Conservation (phyloP, 2,797 vertebrate species). For the Poecilia picta region DNA sequence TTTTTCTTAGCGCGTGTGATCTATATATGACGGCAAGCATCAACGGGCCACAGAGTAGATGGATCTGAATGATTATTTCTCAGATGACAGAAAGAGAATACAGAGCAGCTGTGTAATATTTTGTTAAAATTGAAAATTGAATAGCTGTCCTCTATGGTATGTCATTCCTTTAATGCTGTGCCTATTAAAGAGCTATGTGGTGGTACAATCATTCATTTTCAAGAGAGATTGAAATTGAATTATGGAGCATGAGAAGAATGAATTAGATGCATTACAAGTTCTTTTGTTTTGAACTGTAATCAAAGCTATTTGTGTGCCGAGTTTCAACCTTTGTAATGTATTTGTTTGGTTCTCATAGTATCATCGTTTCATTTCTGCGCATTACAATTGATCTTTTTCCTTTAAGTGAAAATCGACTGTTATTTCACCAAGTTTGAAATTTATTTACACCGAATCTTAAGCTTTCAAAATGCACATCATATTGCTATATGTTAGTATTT, state of each 20-base stretch:
- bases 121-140: constrained; percentile 80
- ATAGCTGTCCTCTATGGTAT: constrained; percentile 76
- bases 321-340: neutral
- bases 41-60: constrained; percentile 70
- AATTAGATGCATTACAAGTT: constrained; percentile 69
- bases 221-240: constrained; percentile 74
- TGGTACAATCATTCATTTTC: constrained; percentile 73
- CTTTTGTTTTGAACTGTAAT: constrained; percentile 61
- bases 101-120: constrained; percentile 72
- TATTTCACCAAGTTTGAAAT: neutral
- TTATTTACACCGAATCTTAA: neutral
- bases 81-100: constrained; percentile 76
- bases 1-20: constrained; percentile 67
- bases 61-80: constrained; percentile 78
- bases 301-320: constrained; percentile 18
- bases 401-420: neutral
- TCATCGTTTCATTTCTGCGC: neutral
- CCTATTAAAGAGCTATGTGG: constrained; percentile 73
- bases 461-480: neutral
- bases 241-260: constrained; percentile 72
- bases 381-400: neutral
- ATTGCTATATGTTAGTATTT: neutral
- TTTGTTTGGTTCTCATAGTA: neutral
- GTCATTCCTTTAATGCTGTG: constrained; percentile 73
- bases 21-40: constrained; percentile 76